Conservation (phyloP, 2,888 invertebrate genomes). For the Tetragonula carbonaria region DNA sequence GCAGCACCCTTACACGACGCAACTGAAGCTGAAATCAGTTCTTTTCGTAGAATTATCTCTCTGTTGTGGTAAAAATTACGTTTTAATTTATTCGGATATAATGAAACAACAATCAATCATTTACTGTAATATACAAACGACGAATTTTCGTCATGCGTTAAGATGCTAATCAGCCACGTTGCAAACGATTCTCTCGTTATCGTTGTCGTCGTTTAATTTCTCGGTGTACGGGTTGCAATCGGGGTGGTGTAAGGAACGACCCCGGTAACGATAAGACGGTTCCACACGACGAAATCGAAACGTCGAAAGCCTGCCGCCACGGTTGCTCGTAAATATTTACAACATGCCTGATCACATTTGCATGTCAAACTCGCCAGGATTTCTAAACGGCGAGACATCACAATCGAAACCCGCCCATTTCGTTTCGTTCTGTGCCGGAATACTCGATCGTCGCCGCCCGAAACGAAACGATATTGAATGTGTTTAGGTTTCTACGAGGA, state of each 20-base stretch:
- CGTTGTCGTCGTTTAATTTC: not conserved
- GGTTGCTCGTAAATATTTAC: constrained; percentile 72
- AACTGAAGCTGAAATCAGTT: no score
- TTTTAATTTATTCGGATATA: no score
- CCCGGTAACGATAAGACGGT: not conserved
- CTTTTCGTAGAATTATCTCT: no score
- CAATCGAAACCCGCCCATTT: constrained; percentile 51
- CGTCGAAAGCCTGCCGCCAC: constrained; percentile 19
- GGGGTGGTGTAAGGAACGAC: not conserved
- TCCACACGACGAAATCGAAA: constrained; percentile 23
- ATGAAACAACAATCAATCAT: no score
- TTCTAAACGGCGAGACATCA: constrained; percentile 62
- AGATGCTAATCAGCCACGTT: not conserved
- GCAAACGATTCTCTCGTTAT: not conserved
- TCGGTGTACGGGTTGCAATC: no score
- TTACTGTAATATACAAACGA: no score
- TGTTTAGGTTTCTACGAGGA: constrained; percentile 29
- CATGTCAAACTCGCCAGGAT: constrained; percentile 67
- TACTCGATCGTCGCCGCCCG: constrained; percentile 17
- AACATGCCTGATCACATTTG: constrained; percentile 65
- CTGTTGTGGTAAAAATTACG: no score
- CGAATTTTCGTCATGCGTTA: no score
- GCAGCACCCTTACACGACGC: no score
- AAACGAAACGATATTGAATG: constrained; percentile 42
- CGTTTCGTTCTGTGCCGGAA: constrained; percentile 4